Conservation (phyloP, 92 coral and sea anemone species). For the Epizoanthus ramosus region DNA sequence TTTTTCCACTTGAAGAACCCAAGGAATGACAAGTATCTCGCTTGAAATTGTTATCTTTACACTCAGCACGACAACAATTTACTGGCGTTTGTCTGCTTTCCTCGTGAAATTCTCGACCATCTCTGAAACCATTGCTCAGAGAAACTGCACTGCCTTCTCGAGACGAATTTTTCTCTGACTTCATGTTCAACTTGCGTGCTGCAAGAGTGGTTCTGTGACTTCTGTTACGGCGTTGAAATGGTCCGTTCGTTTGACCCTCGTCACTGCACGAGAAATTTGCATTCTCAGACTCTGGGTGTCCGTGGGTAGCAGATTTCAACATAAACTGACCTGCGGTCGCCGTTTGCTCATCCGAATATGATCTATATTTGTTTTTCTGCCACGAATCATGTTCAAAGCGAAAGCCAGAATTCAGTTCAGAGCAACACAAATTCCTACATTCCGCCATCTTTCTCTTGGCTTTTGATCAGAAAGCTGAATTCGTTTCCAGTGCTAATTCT, state of each 20-base stretch:
- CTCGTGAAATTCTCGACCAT: slow-evolving; percentile 7
- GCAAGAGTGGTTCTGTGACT: slow-evolving; percentile 33
- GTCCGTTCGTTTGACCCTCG: slow-evolving; percentile 30
- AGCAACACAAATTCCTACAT: slow-evolving; percentile 10
- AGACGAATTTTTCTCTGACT: slow-evolving; percentile 12
- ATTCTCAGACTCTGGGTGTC: neutral
- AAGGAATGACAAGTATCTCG: slow-evolving; percentile 12
- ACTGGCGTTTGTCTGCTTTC: neutral
- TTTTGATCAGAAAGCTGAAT: slow-evolving; percentile 1
- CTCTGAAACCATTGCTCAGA: neutral
- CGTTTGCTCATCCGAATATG: slow-evolving; percentile 24
- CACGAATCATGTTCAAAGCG: slow-evolving; percentile 14
- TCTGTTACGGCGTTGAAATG: slow-evolving; percentile 45
- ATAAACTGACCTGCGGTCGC: slow-evolving; percentile 29
- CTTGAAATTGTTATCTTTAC: slow-evolving; percentile 20
- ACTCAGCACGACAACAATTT: slow-evolving; percentile 11
- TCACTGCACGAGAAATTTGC: slow-evolving; percentile 11
- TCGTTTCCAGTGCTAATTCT: slow-evolving; percentile 43
- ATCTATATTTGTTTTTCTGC: neutral
- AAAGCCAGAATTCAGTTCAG: slow-evolving; percentile 15
- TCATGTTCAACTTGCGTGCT: slow-evolving; percentile 44
- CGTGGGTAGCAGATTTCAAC: slow-evolving; percentile 29
- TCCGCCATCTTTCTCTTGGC: slow-evolving; percentile 30
- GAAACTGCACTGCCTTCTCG: slow-evolving; percentile 3
- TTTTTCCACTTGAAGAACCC: slow-evolving; percentile 31